Conservation (phyloP, 2,888 invertebrate genomes). For the Nesidiocoris tenuis region DNA sequence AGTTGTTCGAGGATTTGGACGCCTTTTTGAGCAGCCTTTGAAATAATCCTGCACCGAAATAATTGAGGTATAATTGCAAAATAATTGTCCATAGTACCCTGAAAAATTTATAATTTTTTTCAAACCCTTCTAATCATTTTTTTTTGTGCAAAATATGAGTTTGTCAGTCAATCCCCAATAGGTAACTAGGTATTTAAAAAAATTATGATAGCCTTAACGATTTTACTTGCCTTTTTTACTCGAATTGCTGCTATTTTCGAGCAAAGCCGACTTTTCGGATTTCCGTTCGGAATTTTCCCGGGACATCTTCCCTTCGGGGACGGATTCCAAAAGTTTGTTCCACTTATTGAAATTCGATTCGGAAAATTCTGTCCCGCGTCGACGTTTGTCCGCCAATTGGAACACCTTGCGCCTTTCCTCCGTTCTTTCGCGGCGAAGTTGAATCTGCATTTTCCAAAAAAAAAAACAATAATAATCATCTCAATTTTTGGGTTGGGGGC, state of each 20-base stretch:
- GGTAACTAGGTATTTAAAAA: too few species aligned
- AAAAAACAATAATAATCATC: too few species aligned
- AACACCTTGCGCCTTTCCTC: constrained; percentile 93
- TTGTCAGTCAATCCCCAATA: too few species aligned
- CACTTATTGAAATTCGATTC: constrained; percentile 63
- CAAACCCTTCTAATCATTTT: too few species aligned
- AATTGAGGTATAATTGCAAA: too few species aligned
- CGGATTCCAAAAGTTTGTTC: constrained; percentile 66
- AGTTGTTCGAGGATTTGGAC: constrained; percentile 56
- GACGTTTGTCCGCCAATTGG: constrained; percentile 71
- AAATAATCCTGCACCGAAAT: constrained; percentile 27
- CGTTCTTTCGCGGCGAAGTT: constrained; percentile 81
- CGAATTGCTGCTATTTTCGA: not conserved
- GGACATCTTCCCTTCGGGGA: constrained; percentile 54
- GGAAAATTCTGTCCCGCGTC: constrained; percentile 54
- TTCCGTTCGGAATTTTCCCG: constrained; percentile 28
- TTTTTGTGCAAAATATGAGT: too few species aligned
- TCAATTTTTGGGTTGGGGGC: too few species aligned
- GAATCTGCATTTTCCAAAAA: constrained; percentile 64
- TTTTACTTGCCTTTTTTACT: not conserved
- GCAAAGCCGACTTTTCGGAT: constrained; percentile 2
- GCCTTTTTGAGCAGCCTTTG: constrained; percentile 54
- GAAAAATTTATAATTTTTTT: too few species aligned
- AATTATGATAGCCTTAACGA: too few species aligned
- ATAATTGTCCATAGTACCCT: too few species aligned